Percentiles rank a stretch among this genome's conserved stretches.
Evolutionary conservation across 2,888 invertebrate species (phyloP).

Genomic region (Platerodrilus igneus): DNA sequence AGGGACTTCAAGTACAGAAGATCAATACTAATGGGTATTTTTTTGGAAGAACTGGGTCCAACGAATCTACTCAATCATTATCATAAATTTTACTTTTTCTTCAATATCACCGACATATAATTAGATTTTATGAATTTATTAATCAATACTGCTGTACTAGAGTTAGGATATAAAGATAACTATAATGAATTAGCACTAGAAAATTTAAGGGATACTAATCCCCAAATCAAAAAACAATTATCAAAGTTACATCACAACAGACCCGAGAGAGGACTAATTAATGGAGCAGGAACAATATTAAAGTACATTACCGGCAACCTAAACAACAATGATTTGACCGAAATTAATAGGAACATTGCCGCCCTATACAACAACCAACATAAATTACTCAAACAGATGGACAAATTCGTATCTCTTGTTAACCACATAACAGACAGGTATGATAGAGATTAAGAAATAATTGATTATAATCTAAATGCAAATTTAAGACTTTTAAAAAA

Average conservation of each 20-base stretch:
- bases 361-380: conserved; percentile 15
- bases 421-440: conserved; percentile 22
- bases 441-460: conserved; percentile 10
- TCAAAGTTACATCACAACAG: conserved; percentile 20
- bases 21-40: conserved; percentile 22
- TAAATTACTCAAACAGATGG: conserved; percentile 16
- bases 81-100: conserved; percentile 28
- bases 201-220: conserved; percentile 19
- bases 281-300: conserved; percentile 16
- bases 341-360: conserved; percentile 18
- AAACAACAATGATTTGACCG: too few species aligned
- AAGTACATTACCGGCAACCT: conserved; percentile 21
- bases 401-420: conserved; percentile 19
- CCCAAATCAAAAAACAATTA: conserved; percentile 22
- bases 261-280: conserved; percentile 15
- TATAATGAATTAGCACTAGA: not conserved
- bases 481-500: conserved; percentile 8
- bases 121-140: conserved; percentile 18
- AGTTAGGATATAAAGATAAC: conserved; percentile 10
- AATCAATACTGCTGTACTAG: conserved; percentile 18
- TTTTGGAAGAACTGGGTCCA: conserved; percentile 19
- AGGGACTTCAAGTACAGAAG: conserved; percentile 21
- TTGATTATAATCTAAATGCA: conserved; percentile 10
- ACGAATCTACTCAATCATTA: conserved; percentile 17
- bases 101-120: conserved; percentile 25